Base-by-base conservation (phyloP, 2,113 vertebrate genomes). In the Chrysemys picta region DNA sequence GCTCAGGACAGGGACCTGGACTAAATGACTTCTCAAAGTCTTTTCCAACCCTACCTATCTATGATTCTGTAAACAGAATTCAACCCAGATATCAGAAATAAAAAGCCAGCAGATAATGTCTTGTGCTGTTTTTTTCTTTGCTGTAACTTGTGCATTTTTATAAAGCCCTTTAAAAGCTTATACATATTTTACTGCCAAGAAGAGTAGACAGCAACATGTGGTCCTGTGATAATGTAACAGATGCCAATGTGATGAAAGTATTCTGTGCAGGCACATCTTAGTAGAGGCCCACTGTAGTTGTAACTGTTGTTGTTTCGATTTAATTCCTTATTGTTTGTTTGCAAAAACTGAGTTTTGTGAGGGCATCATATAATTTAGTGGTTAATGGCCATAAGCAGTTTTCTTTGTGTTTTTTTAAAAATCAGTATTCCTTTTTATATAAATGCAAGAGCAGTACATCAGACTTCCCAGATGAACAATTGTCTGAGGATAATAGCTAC, bases 401-500 rank as follows among this genome's bases (percentile, higher is more conserved):
- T 82, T 80, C 52, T 92, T 90, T 92, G 35, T 81, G 72, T 69
- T 85, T 22, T 85, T 89, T 45, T 85, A 84, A 92, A 85, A 80
- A 35, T 31, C 76, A 92, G 8, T 45, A 24, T 89, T 90, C 45
- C 6, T 16, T 88, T 96, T 93, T 78, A 88, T 85, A 87, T 27
- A 84, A 89, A 95, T 91, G 78, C 65, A 89, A 38, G 7, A n/a
- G 12, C 93, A 35, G 76, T 90, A 65, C 88, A 93, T 88, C 76
- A 93, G 62, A 9, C 84, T 50, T 80, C 65, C 52, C 54, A n/a
- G 65, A 53, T 75, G 47, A 83, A 83, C 47, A 72, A 82, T n/a
- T 92, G 89, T 86, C 90, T 91, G 90, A 94, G 81, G 95, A 92
- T 95, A 97, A 94, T 95, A 94, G 90, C 82, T 92, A 82, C 80